Conservation (phyloP, 2,113 vertebrate species). For the Cololabis saira region DNA sequence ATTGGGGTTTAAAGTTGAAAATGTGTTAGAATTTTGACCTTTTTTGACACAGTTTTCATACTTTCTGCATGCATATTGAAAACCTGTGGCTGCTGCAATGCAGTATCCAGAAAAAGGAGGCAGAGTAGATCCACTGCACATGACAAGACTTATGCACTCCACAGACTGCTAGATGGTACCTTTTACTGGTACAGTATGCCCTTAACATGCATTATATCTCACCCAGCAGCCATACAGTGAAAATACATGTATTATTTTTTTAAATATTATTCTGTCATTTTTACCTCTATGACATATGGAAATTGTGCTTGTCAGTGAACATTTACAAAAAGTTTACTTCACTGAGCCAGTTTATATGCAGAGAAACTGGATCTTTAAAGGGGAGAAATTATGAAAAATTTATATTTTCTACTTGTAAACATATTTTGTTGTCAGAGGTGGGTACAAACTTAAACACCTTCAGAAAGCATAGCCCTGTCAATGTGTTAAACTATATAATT, state of each 20-base stretch:
- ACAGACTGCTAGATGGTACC: conserved; percentile 3
- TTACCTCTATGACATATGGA: background rate
- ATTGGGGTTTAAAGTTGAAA: background rate
- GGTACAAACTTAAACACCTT: too few relatives aligned
- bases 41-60: conserved; percentile 5
- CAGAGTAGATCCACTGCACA: conserved; percentile 9
- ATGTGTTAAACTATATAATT: too few relatives aligned
- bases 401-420: too few relatives aligned
- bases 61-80: conserved; percentile 13
- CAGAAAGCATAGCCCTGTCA: too few relatives aligned
- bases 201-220: background rate
- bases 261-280: background rate
- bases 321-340: too few relatives aligned
- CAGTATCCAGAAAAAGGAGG: conserved; percentile 43
- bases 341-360: too few relatives aligned
- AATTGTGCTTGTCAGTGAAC: too few relatives aligned
- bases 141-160: conserved; percentile 29
- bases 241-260: background rate
- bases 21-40: background rate
- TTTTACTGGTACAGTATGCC: background rate
- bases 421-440: too few relatives aligned
- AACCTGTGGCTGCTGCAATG: conserved; percentile 70
- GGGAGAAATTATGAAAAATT: too few relatives aligned
- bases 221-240: background rate
- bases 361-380: too few relatives aligned